Conservation (phyloP, 2,797 vertebrate species). For the Pipistrellus pipistrellus region DNA sequence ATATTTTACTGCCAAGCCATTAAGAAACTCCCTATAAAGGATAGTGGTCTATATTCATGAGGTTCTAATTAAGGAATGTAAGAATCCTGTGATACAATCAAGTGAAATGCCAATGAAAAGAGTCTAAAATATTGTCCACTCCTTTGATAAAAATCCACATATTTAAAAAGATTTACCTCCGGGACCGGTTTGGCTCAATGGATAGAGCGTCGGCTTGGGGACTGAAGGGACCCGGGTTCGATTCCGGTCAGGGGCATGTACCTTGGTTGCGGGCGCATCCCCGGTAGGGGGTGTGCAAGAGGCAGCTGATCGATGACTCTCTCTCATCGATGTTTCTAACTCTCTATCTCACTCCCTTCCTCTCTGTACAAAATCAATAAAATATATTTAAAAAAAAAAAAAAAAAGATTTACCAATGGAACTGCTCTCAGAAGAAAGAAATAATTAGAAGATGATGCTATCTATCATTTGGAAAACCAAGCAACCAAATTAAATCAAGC, state of each 20-base stretch:
- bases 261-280: too few relatives aligned
- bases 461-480: constrained; percentile 23
- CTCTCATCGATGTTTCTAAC: too few relatives aligned
- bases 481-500: not conserved
- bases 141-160: not conserved
- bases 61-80: constrained; percentile 31
- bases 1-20: not conserved
- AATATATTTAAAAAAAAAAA: too few relatives aligned
- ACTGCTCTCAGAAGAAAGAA: constrained; percentile 51
- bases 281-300: too few relatives aligned
- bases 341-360: too few relatives aligned
- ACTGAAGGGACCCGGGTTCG: too few relatives aligned
- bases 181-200: too few relatives aligned
- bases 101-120: constrained; percentile 37
- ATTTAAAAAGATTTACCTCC: constrained; percentile 60
- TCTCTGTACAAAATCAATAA: too few relatives aligned
- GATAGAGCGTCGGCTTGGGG: too few relatives aligned
- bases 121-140: constrained; percentile 36
- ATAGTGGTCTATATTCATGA: not conserved
- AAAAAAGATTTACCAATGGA: constrained; percentile 50
- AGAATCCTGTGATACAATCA: constrained; percentile 34
- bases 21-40: not conserved
- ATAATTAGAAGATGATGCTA: constrained; percentile 46
- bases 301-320: too few relatives aligned
- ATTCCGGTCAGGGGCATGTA: too few relatives aligned